Percentiles rank a stretch among this genome's conserved stretches.
Conservation (phyloP, 1,140 invertebrate genomes). For the Aphaenogaster floridana region DNA sequence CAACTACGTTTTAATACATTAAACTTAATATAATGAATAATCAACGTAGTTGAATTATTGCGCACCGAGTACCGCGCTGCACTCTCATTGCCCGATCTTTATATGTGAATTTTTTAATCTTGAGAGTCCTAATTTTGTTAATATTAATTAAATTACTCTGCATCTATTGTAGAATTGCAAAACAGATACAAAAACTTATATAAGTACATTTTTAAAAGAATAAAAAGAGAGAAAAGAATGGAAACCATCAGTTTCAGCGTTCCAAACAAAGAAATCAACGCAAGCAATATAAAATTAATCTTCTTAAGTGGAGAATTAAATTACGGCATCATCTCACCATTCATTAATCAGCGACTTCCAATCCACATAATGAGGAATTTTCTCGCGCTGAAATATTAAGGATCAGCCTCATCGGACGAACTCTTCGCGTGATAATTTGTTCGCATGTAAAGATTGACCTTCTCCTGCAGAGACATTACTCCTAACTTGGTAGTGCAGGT, state of each 20-base stretch:
- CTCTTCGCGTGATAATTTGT: conserved; percentile 69
- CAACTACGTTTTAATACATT: too few relatives aligned
- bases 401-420: conserved; percentile 72
- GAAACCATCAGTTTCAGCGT: not conserved
- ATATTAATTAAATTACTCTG: too few relatives aligned
- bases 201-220: conserved; percentile 11
- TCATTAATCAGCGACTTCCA: not conserved
- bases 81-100: too few relatives aligned
- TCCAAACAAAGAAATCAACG: conserved; percentile 32
- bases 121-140: too few relatives aligned
- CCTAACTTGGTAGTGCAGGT: conserved; percentile 76
- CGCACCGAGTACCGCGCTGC: too few relatives aligned
- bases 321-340: not conserved
- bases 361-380: not conserved
- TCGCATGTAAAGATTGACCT: conserved; percentile 67
- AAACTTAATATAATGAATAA: too few relatives aligned
- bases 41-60: too few relatives aligned
- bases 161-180: not conserved
- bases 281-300: conserved; percentile 21
- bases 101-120: too few relatives aligned
- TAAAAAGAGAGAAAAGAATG: conserved; percentile 20
- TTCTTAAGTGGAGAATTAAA: conserved; percentile 8
- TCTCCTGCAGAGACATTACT: conserved; percentile 78
- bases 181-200: not conserved
- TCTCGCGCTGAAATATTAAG: not conserved